Conservation (phyloP, 2,113 vertebrate species). For the Alligator sinensis region DNA sequence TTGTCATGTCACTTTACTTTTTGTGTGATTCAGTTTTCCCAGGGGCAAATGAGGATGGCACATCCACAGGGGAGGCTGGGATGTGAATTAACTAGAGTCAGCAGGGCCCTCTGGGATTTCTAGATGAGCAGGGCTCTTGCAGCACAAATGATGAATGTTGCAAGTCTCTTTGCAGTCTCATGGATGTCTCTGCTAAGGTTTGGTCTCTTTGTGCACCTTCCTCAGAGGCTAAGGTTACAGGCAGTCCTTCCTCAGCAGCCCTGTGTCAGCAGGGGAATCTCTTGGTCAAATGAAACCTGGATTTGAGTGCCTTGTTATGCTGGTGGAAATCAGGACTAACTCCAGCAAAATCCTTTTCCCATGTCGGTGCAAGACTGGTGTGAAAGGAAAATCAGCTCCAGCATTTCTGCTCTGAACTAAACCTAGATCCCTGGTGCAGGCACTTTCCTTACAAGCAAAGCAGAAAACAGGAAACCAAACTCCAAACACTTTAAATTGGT, state of each 20-base stretch:
- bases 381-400: slow-evolving; percentile 17
- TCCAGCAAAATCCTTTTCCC: slow-evolving; percentile 16
- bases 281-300: not conserved
- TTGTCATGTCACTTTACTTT: not conserved
- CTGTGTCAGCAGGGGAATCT: not conserved
- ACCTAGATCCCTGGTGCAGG: slow-evolving; percentile 12
- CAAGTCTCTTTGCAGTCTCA: slow-evolving; percentile 15
- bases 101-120: not conserved
- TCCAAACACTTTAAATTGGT: not conserved
- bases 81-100: not conserved
- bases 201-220: not conserved
- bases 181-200: slow-evolving; percentile 8
- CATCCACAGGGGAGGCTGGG: not conserved
- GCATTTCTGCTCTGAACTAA: not conserved
- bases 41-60: not conserved
- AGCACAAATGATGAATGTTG: not conserved
- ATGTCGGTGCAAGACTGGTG: slow-evolving; percentile 46
- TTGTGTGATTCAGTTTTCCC: not conserved
- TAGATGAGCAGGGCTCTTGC: not conserved
- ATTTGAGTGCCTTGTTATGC: not conserved
- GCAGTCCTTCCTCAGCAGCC: not conserved
- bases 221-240: not conserved
- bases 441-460: slow-evolving; percentile 34
- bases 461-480: not conserved
- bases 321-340: slow-evolving; percentile 27